These are phyloP conservation scores for Amniataba percoides DNA, from an alignment of 2,797 vertebrate genomes.

Conservation along the genomic window DNA sequence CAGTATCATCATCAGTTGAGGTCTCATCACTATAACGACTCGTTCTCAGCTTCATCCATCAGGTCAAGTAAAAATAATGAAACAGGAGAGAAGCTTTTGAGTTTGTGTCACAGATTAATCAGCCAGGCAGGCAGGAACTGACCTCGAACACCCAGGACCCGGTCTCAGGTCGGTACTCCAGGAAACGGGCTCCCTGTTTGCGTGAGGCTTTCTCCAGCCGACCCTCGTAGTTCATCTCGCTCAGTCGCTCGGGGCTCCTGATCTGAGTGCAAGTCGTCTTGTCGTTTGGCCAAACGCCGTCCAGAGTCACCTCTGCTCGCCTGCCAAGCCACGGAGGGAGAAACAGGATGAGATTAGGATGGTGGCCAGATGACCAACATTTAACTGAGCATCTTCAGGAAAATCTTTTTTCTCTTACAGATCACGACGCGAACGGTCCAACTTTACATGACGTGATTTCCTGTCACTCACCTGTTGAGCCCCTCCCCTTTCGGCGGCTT, in stretches of 20 bases:
- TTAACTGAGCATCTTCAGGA: background rate
- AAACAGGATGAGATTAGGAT: background rate
- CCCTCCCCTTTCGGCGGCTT: constrained; percentile 93
- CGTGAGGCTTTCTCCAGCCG: constrained; percentile 92
- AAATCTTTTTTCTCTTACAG: no score
- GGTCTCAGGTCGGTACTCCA: constrained; percentile 94
- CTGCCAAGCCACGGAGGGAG: constrained; percentile 67
- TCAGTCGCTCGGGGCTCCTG: constrained; percentile 91
- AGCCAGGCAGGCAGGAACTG: background rate
- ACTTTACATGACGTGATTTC: background rate
- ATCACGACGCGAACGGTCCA: no score
- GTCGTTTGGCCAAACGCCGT: constrained; percentile 97
- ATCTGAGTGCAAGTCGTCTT: constrained; percentile 93
- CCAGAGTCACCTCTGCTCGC: constrained; percentile 94
- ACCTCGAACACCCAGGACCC: constrained; percentile 99
- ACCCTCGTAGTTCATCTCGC: constrained; percentile 93
- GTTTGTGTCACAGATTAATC: background rate
- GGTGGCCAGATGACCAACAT: background rate
- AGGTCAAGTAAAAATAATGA: no score
- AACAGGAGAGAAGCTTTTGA: no score
- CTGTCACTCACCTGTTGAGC: constrained; percentile 89
- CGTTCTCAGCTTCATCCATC: background rate
- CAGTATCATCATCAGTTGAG: no score
- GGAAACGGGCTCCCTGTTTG: constrained; percentile 93
- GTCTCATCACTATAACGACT: no score